These are phyloP conservation scores for Eolophus roseicapilla DNA, from an alignment of 2,113 vertebrate species.

Conservation along the genomic window DNA sequence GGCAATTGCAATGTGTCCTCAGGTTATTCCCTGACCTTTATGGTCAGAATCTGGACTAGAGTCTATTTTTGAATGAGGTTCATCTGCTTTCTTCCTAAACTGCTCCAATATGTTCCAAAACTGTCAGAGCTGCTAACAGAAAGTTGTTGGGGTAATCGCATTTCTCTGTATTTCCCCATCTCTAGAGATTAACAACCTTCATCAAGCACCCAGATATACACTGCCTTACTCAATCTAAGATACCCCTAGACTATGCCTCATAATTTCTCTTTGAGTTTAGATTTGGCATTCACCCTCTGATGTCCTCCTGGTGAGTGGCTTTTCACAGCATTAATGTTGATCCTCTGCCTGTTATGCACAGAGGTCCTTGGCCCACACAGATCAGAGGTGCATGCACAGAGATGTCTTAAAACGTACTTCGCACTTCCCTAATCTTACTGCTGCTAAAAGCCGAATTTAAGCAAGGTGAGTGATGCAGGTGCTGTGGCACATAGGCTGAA, in stretches of 20 bases:
- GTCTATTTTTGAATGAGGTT: background rate
- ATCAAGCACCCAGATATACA: background rate
- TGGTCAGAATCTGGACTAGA: background rate
- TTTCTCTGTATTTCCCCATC: background rate
- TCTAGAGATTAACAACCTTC: background rate
- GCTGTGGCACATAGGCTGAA: background rate
- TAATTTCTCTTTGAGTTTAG: background rate
- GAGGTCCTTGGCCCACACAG: background rate
- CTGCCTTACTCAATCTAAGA: background rate
- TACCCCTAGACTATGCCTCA: background rate
- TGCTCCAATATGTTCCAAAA: background rate
- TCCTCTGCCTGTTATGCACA: background rate
- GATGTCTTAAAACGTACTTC: accelerated
- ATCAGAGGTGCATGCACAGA: background rate
- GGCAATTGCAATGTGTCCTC: background rate
- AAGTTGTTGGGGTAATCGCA: background rate
- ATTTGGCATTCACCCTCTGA: background rate
- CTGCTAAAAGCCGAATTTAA: background rate
- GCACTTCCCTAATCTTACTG: background rate
- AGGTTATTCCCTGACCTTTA: background rate
- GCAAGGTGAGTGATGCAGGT: background rate
- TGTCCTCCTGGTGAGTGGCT: background rate
- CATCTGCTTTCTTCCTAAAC: background rate
- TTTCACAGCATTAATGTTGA: background rate
- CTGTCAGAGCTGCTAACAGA: background rate